Evolutionary conservation across 2,888 invertebrate species (phyloP).

Genomic region (Heliconius cydno): DNA sequence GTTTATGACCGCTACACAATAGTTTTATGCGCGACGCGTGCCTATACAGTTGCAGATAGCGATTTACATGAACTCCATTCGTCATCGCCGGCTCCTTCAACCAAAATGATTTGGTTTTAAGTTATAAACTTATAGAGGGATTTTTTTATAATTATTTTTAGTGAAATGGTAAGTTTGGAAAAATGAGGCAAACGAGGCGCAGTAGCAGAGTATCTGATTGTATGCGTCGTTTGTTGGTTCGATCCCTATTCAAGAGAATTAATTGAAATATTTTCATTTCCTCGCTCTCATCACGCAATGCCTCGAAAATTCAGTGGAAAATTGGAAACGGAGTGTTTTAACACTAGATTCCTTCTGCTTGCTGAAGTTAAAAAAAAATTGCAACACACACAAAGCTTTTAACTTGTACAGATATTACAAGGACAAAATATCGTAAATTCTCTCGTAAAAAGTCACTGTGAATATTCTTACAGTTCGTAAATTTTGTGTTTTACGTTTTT

Average conservation of each 20-base stretch:
- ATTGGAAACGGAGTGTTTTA: background rate
- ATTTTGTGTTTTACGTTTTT: slow-evolving; percentile 66
- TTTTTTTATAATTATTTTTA: background rate
- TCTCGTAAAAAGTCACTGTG: slow-evolving; percentile 71
- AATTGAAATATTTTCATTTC: background rate
- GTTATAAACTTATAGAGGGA: slow-evolving; percentile 23
- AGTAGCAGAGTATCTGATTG: too few species aligned
- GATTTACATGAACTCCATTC: slow-evolving; percentile 50
- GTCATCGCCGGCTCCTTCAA: slow-evolving; percentile 54
- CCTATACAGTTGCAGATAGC: slow-evolving; percentile 33
- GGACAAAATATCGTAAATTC: slow-evolving; percentile 65
- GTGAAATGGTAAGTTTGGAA: background rate
- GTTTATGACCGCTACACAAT: slow-evolving; percentile 48
- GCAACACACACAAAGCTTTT: background rate
- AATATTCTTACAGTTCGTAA: slow-evolving; percentile 78
- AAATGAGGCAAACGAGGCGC: background rate
- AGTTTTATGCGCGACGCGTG: slow-evolving; percentile 44
- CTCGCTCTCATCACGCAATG: background rate
- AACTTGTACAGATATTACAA: slow-evolving; percentile 47
- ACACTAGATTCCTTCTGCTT: background rate
- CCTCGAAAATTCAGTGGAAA: too few species aligned
- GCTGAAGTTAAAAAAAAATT: background rate
- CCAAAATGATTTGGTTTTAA: slow-evolving; percentile 38
- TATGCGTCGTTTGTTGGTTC: too few species aligned
- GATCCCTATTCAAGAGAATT: too few species aligned